Base-by-base conservation (phyloP, 1,140 invertebrate genomes). In the Spodoptera litura region DNA sequence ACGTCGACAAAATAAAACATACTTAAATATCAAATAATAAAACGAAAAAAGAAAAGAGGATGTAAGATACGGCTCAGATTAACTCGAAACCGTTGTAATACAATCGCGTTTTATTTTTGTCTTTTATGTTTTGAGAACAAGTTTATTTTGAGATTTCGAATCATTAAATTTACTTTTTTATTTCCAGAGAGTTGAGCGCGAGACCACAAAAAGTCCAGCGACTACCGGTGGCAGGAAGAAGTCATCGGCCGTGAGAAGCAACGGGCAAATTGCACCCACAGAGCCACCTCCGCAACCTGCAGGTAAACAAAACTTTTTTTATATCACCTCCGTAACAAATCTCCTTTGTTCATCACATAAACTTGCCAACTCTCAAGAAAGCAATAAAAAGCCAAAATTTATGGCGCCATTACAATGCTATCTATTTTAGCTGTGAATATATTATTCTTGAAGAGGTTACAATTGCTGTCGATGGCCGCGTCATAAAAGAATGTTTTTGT, bases 151-250 rank as follows among this genome's bases (percentile, higher is more conserved):
- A 15, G 10, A 12, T 38, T 55, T 49, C 31, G 77, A 27, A 55
- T 38, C 44, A 51, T 58, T 44, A 44, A 61, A 64, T 55, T 52
- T 76, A 15, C 27, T 70, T 53, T 74, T 55, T 78, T 83, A 35
- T 89, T 92, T 92, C 6, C 85, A 93, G 93, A 90, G 93, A 77
- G 84, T 93, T 74, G 93, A 94, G 80, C 85, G 93, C 73, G 93
- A 94, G 85, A 88, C 84, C 51, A 91, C 89, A 15, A 93, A 92
- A 83, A 93, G 90, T 85, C 91, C 93, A 79, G 93, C 93, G n/a
- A 93, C 89, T 11, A 92, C 93, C 58, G 92, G 89, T 25, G 88
- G 89, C 38, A 93, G 91, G 79, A 93, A 94, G 85, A 93, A 93
- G 70, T 81, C 89, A 71, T 83, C 85, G 55, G 84, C 86, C 9